These are phyloP conservation scores for Polymixis flavicincta DNA, from an alignment of 2,888 invertebrate species.

Conservation along the genomic window DNA sequence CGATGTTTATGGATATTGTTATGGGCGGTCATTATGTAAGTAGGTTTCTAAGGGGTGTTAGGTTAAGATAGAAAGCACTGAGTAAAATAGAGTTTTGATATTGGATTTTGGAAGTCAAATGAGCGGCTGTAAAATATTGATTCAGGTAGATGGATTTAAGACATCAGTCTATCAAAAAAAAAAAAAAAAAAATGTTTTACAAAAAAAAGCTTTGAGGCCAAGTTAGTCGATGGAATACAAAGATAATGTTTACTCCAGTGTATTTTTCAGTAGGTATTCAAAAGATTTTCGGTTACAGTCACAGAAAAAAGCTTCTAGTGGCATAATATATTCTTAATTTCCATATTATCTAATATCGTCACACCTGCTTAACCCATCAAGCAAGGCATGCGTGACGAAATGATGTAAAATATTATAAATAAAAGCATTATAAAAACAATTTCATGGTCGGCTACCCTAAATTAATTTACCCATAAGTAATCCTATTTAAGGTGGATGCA, in stretches of 20 bases:
- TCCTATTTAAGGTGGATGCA: neutral
- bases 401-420: conserved; percentile 30
- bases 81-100: neutral
- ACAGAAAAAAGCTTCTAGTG: neutral
- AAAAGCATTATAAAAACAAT: too few relatives aligned
- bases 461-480: conserved; percentile 12
- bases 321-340: neutral
- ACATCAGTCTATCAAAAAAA: neutral
- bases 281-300: neutral
- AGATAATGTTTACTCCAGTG: too few relatives aligned
- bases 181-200: neutral
- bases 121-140: neutral
- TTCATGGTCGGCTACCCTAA: conserved; percentile 34
- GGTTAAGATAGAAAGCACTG: neutral
- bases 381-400: conserved; percentile 30
- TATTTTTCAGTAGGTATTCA: neutral
- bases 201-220: neutral
- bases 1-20: conserved; percentile 44
- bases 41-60: conserved; percentile 47
- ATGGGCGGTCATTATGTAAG: conserved; percentile 35
- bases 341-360: neutral
- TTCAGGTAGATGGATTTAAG: neutral
- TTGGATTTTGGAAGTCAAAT: neutral
- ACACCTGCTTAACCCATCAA: conserved; percentile 31
- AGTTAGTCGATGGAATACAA: neutral